Evolutionary conservation across 2,888 invertebrate genomes (phyloP), one percentile per base, ranked within the genome.

Genomic region (Hydriomena furcata): DNA sequence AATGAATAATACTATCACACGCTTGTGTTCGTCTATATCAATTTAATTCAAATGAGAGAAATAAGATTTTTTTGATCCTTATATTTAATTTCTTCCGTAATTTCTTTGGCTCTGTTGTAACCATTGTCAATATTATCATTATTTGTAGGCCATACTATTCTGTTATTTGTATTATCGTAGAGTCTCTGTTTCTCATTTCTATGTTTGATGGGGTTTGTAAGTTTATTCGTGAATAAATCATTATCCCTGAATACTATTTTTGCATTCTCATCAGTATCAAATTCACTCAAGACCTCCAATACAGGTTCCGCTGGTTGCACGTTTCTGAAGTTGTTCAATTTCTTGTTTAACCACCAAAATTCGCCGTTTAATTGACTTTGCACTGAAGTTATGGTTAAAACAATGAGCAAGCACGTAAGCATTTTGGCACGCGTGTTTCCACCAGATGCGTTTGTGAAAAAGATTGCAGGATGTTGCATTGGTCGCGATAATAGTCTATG

Each of bases 281-380:
- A 79, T 46, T 79, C 79, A 52, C 68, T 73, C 17, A 82, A 57
- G 25, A 77, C 69, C 48, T 88, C 88, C 53, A 82, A 77, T 53
- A 62, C 65, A 0, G 83, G 83, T 3, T 65, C 61, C 1, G 73
- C 61, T 1, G 80, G 72, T 38, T 65, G 64, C 2, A 67, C 60
- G 3, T 71, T 68, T 30, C 73, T 68, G 5, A 79, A 53, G 31
- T 71, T 66, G 7, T 76, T 63, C 17, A 86, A 54, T 56, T 84
- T 79, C 23, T 79, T 66, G 48, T 84, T 77, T 8, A 87, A 53
- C 88, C 88, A 87, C 89, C 87, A 85, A 63, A 89, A 89, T 58
- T 83, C 80, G 24, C 88, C 88, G 42, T 82, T 77, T 12, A 84
- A 47, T 70, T 90, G 89, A 27, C 79, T 63, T 5, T 61, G 52